Percentiles rank a stretch among this genome's conserved stretches.
Evolutionary conservation across 2,888 invertebrate genomes (phyloP).

Genomic region (Drosophila helvetica): DNA sequence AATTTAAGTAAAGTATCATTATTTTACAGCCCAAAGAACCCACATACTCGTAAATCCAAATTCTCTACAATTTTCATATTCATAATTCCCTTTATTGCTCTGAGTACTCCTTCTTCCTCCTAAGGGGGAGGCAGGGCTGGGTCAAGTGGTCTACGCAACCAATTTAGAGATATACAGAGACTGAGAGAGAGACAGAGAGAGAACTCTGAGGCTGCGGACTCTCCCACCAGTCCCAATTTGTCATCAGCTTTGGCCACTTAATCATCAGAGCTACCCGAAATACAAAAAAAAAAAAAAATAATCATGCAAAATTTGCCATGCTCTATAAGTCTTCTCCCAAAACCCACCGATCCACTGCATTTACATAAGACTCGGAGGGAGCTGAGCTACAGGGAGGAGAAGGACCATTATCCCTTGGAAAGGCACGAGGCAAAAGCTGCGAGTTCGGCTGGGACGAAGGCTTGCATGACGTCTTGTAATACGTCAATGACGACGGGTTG

Average conservation of each 20-base stretch:
- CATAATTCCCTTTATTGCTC: slow-evolving; percentile 54
- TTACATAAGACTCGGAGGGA: slow-evolving; percentile 31
- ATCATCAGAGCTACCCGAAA: slow-evolving; percentile 45
- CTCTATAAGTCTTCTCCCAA: slow-evolving; percentile 56
- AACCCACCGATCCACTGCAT: slow-evolving; percentile 22
- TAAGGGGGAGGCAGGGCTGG: slow-evolving; percentile 33
- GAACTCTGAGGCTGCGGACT: slow-evolving; percentile 35
- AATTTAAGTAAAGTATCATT: too few relatives aligned
- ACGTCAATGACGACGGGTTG: slow-evolving; percentile 83
- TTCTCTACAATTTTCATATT: slow-evolving; percentile 54
- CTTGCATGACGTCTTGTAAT: slow-evolving; percentile 83
- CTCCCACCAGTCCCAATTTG: slow-evolving; percentile 64
- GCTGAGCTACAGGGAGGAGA: slow-evolving; percentile 36
- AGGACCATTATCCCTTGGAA: slow-evolving; percentile 63
- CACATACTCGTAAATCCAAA: slow-evolving; percentile 5
- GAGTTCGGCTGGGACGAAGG: slow-evolving; percentile 34
- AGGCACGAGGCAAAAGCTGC: slow-evolving; percentile 37
- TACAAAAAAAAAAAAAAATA: slow-evolving; percentile 8
- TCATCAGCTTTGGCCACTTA: slow-evolving; percentile 72
- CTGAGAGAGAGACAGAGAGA: slow-evolving; percentile 20
- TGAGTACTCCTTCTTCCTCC: slow-evolving; percentile 43
- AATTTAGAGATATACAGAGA: slow-evolving; percentile 54
- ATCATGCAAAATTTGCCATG: slow-evolving; percentile 61
- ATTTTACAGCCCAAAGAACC: neutral
- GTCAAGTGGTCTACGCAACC: slow-evolving; percentile 71